Base-by-base conservation (phyloP, 2,113 vertebrate genomes). In the Silurus glanis region DNA sequence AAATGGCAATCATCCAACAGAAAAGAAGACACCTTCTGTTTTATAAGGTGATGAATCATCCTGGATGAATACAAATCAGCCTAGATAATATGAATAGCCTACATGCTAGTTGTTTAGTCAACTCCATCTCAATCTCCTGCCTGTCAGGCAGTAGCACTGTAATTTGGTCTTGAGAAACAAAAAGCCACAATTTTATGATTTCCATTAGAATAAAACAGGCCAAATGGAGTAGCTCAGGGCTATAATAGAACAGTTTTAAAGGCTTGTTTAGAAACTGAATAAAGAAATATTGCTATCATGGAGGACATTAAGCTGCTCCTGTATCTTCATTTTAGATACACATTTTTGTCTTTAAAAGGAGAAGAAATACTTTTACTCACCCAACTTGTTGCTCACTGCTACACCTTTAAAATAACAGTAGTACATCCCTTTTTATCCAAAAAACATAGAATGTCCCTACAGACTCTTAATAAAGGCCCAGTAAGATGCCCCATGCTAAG, bases 41-140 rank as follows among this genome's bases (percentile, higher is more conserved):
- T 87, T 83, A 90, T 85, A 87, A 90, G 59, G 64, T 17, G 9
- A 80, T 23, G 83, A 80, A 83, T 25, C 72, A 80, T 4, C 9
- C 28, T 56, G n/a, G 79, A 61, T 85, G 87, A 87, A 87, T 87
- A 85, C 87, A 87, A 85, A 88, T 88, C 85, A 87, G 69, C 19
- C 75, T n/a, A 9, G 8, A 80, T 80, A 87, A 88, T 58, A 59
- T 80, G 69, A 87, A 84, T 25, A 16, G n/a, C 58, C 82, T 75
- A 82, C 56, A 82, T 85, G 64, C 19, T 87, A 74, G 28, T 79
- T 86, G 25, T 47, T 64, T n/a, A 64, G 59, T 71, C 82, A 80
- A 55, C 28, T 79, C 28, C 21, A 67, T 87, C 66, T 80, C 69
- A 80, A 64, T 86, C 79, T 82, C 49, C 56, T 28, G 19, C 25